Conservation (phyloP, 2,797 vertebrate species). For the Hydrolagus colliei region DNA sequence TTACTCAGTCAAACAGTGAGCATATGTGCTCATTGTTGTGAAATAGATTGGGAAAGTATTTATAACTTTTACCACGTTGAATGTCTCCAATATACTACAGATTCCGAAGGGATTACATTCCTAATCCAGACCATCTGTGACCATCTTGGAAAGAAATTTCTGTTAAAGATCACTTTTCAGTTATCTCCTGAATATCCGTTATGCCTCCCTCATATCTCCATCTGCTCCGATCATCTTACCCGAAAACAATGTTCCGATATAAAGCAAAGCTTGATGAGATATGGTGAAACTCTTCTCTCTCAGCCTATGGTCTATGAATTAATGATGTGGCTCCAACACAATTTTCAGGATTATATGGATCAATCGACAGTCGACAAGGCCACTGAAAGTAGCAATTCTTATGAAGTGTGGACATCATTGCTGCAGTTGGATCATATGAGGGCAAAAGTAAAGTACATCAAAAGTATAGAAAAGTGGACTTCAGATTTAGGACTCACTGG, state of each 20-base stretch:
- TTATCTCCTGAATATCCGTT: slow-evolving; percentile 67
- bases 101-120: slow-evolving; percentile 52
- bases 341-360: slow-evolving; percentile 50
- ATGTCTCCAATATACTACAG: slow-evolving; percentile 49
- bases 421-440: slow-evolving; percentile 76
- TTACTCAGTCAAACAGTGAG: neutral
- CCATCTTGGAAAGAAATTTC: slow-evolving; percentile 46
- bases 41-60: neutral
- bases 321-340: slow-evolving; percentile 66
- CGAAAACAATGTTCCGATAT: slow-evolving; percentile 59
- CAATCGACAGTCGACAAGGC: slow-evolving; percentile 37
- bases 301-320: slow-evolving; percentile 69
- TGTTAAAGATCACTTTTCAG: slow-evolving; percentile 65
- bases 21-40: neutral
- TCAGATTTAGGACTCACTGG: slow-evolving; percentile 62
- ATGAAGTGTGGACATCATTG: slow-evolving; percentile 57
- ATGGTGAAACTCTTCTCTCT: slow-evolving; percentile 53
- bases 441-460: slow-evolving; percentile 62
- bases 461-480: slow-evolving; percentile 67
- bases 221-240: slow-evolving; percentile 65
- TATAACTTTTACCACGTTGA: slow-evolving; percentile 14
- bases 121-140: slow-evolving; percentile 54
- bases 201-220: slow-evolving; percentile 62
- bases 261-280: slow-evolving; percentile 55
- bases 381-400: slow-evolving; percentile 39